Evolutionary conservation across 2,797 vertebrate genomes (phyloP), one percentile per base, ranked within the genome.

Genomic region (Sparus aurata): DNA sequence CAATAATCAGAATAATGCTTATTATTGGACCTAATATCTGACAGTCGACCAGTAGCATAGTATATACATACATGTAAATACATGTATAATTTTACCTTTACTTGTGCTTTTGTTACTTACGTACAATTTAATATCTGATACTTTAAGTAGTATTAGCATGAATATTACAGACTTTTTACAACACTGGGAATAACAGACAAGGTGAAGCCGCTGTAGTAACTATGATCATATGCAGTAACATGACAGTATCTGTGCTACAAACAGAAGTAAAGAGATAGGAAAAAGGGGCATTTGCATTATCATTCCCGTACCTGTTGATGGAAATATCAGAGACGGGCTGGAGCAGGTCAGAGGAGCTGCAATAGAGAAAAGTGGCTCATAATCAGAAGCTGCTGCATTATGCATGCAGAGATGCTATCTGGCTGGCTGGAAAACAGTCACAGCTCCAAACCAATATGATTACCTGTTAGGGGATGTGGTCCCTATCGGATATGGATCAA

Each of bases 391-490:
- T 85, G 87, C 84, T 93, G 90, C 89, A 94, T 92, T 89, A 93
- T 94, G 92, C 91, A 94, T 93, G 89, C 74, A 55, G 76, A 86
- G 84, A 93, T 84, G 78, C 74, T 88, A 94, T 93, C 85, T 72
- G 87, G 75, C 83, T 88, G 89, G 86, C 85, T 91, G 87, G 82
- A 85, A 93, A 89, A 89, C 91, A 93, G 93, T 89, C 86, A 79
- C 90, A 89, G 88, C 82, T 88, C 91, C 90, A 85, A 88, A 88
- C 88, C 91, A 93, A 92, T 92, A 92, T 94, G 90, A 92, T 94
- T 94, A 96, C 95, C 95, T 95, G 92, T 95, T 95, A 84, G 85
- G 91, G 91, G 93, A 91, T 87, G 91, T 89, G 88, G 83, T 91
- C 89, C 86, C 90, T 89, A 93, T 90, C 87, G 90, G 91, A 91